Conservation (phyloP, 2,888 invertebrate genomes). For the Platycnemis pennipes region DNA sequence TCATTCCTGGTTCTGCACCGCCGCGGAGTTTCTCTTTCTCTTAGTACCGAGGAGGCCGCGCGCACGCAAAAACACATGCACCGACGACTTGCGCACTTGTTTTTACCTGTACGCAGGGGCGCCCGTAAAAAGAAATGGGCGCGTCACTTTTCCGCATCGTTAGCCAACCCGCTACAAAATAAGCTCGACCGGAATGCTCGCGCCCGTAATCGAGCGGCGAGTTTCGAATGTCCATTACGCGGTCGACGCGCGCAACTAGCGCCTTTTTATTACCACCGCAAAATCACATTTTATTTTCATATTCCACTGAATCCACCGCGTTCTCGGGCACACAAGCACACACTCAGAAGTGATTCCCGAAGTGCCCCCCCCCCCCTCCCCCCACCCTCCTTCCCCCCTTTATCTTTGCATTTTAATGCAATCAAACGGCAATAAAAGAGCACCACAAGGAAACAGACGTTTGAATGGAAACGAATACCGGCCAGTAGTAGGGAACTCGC, state of each 20-base stretch:
- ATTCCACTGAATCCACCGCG: not conserved
- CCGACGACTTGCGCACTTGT: not conserved
- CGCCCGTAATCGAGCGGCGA: not conserved
- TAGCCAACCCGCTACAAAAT: not conserved
- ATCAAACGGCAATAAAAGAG: not conserved
- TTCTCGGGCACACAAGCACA: too few relatives aligned
- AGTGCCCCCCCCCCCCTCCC: too few relatives aligned
- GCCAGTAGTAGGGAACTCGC: not conserved
- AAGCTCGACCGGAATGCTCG: not conserved
- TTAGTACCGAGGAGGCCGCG: too few relatives aligned
- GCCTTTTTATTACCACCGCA: not conserved
- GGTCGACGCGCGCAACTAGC: not conserved
- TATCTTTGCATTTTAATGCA: not conserved
- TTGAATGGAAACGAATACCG: not conserved
- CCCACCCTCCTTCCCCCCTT: too few relatives aligned
- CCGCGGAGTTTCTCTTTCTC: not conserved
- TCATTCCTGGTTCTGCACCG: not conserved
- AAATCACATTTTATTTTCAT: not conserved
- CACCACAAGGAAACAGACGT: not conserved
- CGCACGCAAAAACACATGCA: not conserved
- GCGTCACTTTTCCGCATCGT: not conserved
- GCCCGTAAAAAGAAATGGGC: not conserved
- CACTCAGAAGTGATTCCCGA: not conserved
- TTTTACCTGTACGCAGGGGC: not conserved
- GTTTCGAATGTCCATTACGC: not conserved